These are phyloP conservation scores for Nyctalus aviator DNA, from an alignment of 2,797 vertebrate species.

Conservation along the genomic window DNA sequence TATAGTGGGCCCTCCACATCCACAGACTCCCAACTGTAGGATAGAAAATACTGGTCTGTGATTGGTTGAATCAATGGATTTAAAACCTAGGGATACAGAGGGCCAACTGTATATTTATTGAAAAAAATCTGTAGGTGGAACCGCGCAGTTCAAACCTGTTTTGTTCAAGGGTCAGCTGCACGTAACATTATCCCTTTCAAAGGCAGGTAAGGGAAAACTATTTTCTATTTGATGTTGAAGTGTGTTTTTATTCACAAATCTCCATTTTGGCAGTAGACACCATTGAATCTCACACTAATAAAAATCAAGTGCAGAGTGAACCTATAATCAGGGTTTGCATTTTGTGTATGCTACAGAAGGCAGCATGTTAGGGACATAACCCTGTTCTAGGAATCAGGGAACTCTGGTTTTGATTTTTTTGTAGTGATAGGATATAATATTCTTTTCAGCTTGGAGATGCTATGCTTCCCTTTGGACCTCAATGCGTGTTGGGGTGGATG, in stretches of 20 bases:
- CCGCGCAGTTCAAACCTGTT: not conserved
- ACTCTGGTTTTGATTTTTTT: conserved; percentile 41
- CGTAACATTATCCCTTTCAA: not conserved
- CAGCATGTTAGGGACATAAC: not conserved
- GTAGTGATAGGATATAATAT: not conserved
- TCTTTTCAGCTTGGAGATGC: not conserved
- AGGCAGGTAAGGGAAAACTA: not conserved
- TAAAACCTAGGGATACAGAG: not conserved
- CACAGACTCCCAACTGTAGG: not conserved
- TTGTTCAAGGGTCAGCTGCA: not conserved
- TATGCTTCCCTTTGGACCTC: not conserved
- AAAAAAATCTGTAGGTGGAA: not conserved
- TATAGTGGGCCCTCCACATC: not conserved
- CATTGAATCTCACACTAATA: not conserved
- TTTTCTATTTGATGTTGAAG: conserved; percentile 43
- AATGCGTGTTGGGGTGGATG: not conserved
- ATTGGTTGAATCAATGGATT: not conserved
- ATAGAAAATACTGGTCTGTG: not conserved
- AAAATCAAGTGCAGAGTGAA: not conserved
- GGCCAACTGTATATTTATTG: not conserved
- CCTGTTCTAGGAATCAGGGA: not conserved
- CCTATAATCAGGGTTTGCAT: not conserved
- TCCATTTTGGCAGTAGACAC: not conserved
- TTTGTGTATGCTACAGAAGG: not conserved
- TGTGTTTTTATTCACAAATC: not conserved